A percentile compares a stretch with the other conserved stretches of the same genome.
These are phyloP conservation scores for Hydraecia micacea DNA, from an alignment of 2,888 invertebrate genomes.

Conservation along the genomic window DNA sequence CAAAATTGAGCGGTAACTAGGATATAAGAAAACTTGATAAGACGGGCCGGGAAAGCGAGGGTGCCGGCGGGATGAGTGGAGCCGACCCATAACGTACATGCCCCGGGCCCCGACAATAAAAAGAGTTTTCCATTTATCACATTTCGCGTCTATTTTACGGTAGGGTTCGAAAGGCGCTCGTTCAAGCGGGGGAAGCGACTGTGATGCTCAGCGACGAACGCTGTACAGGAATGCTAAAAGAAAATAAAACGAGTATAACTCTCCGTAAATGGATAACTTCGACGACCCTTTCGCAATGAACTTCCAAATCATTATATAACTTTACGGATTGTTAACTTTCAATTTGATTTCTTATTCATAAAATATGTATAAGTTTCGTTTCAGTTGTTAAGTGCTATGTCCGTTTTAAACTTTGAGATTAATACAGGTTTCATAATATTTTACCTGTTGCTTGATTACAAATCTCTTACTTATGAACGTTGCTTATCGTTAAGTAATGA, in stretches of 20 bases:
- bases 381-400: slow-evolving; percentile 5
- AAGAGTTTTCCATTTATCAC: slow-evolving; percentile 90
- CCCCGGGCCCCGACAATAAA: slow-evolving; percentile 86
- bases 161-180: slow-evolving; percentile 85
- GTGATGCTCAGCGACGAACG: slow-evolving; percentile 83
- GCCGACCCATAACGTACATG: slow-evolving; percentile 85
- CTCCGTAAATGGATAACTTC: slow-evolving; percentile 88
- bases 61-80: slow-evolving; percentile 79
- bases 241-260: slow-evolving; percentile 88
- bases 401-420: slow-evolving; percentile 1
- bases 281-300: slow-evolving; percentile 84
- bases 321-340: slow-evolving; percentile 50
- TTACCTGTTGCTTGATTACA: neutral
- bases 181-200: slow-evolving; percentile 82
- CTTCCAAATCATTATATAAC: slow-evolving; percentile 76
- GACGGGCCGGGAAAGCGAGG: slow-evolving; percentile 80
- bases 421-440: neutral
- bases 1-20: slow-evolving; percentile 88
- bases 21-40: slow-evolving; percentile 88
- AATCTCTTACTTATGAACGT: neutral
- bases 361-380: slow-evolving; percentile 23
- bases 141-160: slow-evolving; percentile 90
- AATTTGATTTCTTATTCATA: slow-evolving; percentile 71
- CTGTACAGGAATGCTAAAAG: slow-evolving; percentile 84
- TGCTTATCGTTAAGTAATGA: neutral